Conservation (phyloP, 2,797 vertebrate species). For the Lacerta bilineata region DNA sequence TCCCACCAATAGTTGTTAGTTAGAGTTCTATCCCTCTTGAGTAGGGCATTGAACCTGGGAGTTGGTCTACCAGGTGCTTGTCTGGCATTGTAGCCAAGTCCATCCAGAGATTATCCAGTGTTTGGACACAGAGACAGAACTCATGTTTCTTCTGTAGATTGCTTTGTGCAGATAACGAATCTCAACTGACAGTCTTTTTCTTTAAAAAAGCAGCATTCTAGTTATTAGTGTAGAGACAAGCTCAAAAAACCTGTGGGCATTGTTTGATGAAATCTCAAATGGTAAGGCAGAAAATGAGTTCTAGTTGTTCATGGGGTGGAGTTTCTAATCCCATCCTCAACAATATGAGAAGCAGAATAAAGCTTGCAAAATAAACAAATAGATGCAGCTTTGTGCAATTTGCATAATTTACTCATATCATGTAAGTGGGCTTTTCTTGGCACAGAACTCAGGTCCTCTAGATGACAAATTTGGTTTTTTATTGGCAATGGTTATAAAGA, state of each 20-base stretch:
- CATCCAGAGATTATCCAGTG: background rate
- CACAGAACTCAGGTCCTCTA: conserved; percentile 13
- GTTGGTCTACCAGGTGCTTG: too few relatives aligned
- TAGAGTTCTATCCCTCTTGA: too few relatives aligned
- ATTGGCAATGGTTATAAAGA: conserved; percentile 17
- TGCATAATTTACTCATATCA: background rate
- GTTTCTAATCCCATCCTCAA: background rate
- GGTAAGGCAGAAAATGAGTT: background rate
- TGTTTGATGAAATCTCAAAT: background rate
- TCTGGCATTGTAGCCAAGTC: too few relatives aligned
- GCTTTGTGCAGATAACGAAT: background rate
- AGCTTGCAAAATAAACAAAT: background rate
- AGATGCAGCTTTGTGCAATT: background rate
- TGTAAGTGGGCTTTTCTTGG: background rate
- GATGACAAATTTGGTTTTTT: conserved; percentile 26
- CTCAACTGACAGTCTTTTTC: background rate
- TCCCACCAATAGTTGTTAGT: background rate
- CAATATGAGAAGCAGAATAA: background rate
- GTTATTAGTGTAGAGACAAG: background rate
- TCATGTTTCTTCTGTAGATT: background rate
- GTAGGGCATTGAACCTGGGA: too few relatives aligned
- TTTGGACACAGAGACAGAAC: background rate
- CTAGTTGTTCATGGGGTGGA: background rate
- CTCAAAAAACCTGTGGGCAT: background rate
- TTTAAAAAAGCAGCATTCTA: background rate